Conservation (phyloP, 2,888 invertebrate genomes). For the Microplitis manilae region DNA sequence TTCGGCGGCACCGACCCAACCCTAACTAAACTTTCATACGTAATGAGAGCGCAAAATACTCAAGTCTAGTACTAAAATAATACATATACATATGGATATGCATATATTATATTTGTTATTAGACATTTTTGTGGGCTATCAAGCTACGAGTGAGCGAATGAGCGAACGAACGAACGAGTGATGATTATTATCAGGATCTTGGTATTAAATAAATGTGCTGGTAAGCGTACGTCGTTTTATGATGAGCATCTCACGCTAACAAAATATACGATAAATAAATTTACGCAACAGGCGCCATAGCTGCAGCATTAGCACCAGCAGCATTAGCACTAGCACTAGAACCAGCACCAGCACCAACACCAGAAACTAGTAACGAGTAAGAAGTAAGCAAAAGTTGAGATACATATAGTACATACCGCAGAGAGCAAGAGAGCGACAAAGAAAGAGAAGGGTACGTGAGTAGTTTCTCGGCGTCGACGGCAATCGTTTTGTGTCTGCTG, state of each 20-base stretch:
- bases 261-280: constrained; percentile 15
- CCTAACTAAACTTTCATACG: constrained; percentile 47
- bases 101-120: too few relatives aligned
- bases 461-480: constrained; percentile 57
- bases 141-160: too few relatives aligned
- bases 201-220: too few relatives aligned
- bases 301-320: not conserved
- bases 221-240: too few relatives aligned
- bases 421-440: constrained; percentile 27
- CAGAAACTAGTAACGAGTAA: not conserved
- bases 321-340: not conserved
- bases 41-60: constrained; percentile 40
- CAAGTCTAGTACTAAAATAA: too few relatives aligned
- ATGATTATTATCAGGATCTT: too few relatives aligned
- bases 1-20: constrained; percentile 46
- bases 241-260: not conserved
- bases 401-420: constrained; percentile 22
- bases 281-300: constrained; percentile 20
- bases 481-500: constrained; percentile 68
- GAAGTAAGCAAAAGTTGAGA: not conserved
- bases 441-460: constrained; percentile 35
- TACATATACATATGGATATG: too few relatives aligned
- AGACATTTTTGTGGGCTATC: too few relatives aligned
- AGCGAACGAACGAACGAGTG: too few relatives aligned
- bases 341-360: not conserved